Conservation (phyloP, 2,888 invertebrate genomes). For the Apoda limacodes region DNA sequence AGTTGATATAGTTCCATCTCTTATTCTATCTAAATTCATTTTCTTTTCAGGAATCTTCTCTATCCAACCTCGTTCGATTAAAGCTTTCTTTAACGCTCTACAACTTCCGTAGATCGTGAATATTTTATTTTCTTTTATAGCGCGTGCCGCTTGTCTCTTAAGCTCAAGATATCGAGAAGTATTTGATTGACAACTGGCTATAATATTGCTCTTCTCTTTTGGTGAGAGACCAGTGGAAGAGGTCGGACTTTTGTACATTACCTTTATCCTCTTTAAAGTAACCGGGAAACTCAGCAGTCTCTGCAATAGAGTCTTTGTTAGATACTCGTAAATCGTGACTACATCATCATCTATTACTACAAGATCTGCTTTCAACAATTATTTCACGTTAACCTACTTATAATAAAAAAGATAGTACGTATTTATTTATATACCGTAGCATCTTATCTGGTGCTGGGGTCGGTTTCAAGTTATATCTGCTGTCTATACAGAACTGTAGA, state of each 20-base stretch:
- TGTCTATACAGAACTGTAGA: too few relatives aligned
- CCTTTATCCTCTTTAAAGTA: too few relatives aligned
- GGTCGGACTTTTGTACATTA: conserved; percentile 21
- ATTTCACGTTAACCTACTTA: too few relatives aligned
- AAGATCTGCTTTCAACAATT: too few relatives aligned
- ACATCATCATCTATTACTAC: too few relatives aligned
- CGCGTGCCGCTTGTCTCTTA: conserved; percentile 53
- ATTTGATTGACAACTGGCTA: conserved; percentile 41
- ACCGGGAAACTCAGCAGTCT: too few relatives aligned
- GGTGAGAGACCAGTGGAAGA: conserved; percentile 33
- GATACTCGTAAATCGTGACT: too few relatives aligned
- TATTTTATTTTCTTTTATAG: conserved; percentile 62
- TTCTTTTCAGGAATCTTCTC: conserved; percentile 70
- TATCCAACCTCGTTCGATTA: conserved; percentile 77
- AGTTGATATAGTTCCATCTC: conserved; percentile 29
- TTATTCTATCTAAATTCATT: conserved; percentile 49
- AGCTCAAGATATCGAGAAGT: conserved; percentile 35
- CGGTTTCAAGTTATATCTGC: too few relatives aligned
- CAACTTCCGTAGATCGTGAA: conserved; percentile 67
- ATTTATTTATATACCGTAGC: too few relatives aligned
- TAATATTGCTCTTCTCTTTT: conserved; percentile 47
- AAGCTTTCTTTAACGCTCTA: conserved; percentile 65
- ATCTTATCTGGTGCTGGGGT: too few relatives aligned
- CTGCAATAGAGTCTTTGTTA: too few relatives aligned
- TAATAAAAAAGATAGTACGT: too few relatives aligned